These are phyloP conservation scores for Hippocampus guttulatus DNA, from an alignment of 2,113 vertebrate genomes.

Conservation along the genomic window DNA sequence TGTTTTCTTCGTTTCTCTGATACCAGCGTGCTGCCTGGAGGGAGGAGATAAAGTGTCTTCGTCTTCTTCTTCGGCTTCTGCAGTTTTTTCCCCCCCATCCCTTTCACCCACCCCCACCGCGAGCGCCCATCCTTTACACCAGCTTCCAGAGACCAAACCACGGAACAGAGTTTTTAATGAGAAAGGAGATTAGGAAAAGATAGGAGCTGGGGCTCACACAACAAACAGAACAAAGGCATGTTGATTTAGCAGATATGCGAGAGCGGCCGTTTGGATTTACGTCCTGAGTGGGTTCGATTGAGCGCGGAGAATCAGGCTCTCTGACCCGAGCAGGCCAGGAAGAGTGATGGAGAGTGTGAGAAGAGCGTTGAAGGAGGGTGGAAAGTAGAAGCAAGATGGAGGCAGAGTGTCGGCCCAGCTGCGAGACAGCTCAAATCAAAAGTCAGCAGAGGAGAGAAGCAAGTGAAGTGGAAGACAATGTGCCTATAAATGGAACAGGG, in stretches of 20 bases:
- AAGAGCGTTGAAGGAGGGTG: slow-evolving; percentile 16
- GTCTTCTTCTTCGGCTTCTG: slow-evolving; percentile 10
- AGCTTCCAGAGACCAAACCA: slow-evolving; percentile 25
- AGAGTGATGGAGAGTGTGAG: slow-evolving; percentile 30
- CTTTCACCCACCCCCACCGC: slow-evolving; percentile 1
- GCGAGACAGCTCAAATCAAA: slow-evolving; percentile 17
- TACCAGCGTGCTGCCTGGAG: slow-evolving; percentile 44
- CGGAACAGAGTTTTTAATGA: slow-evolving; percentile 18
- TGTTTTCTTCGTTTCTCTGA: slow-evolving; percentile 27
- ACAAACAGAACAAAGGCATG: slow-evolving; percentile 29
- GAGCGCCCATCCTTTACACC: slow-evolving; percentile 29
- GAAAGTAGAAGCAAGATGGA: slow-evolving; percentile 7
- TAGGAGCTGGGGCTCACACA: slow-evolving; percentile 16
- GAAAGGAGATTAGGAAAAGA: slow-evolving; percentile 26
- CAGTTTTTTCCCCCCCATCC: slow-evolving; percentile 4
- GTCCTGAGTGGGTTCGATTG: slow-evolving; percentile 35
- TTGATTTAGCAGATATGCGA: slow-evolving; percentile 22
- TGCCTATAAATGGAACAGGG: not conserved
- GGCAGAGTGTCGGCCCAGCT: slow-evolving; percentile 9
- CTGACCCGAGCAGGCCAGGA: slow-evolving; percentile 24
- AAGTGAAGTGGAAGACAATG: slow-evolving; percentile 8
- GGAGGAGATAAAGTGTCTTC: slow-evolving; percentile 43
- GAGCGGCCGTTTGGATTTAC: slow-evolving; percentile 29
- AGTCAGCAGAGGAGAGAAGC: slow-evolving; percentile 15
- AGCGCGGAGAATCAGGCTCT: slow-evolving; percentile 33